Conservation (phyloP, 2,888 invertebrate genomes). For the Oxyteleia sp. region DNA sequence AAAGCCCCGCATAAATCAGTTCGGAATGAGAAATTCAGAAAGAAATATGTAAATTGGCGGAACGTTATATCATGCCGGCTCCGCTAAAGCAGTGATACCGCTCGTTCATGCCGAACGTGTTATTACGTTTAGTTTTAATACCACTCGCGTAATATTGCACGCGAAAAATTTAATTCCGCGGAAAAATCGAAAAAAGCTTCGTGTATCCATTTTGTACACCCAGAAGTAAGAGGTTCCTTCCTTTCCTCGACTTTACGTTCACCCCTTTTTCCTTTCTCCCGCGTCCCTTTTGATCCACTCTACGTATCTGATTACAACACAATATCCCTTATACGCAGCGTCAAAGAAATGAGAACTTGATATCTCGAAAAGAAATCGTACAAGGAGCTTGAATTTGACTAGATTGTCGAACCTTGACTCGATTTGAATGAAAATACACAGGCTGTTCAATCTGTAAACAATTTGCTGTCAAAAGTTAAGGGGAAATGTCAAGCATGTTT, state of each 20-base stretch:
- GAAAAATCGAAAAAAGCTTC: conserved; percentile 69
- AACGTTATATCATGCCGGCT: conserved; percentile 21
- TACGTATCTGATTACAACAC: conserved; percentile 69
- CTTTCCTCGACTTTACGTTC: conserved; percentile 13
- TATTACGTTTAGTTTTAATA: conserved; percentile 57
- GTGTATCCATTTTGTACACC: conserved; percentile 76
- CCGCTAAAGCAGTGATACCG: conserved; percentile 19
- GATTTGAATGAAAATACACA: conserved; percentile 26
- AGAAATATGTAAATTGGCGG: conserved; percentile 59
- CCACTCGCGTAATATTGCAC: conserved; percentile 16
- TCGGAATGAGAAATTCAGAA: conserved; percentile 36
- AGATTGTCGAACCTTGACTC: conserved; percentile 46
- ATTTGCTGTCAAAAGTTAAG: conserved; percentile 35
- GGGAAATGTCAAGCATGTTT: too few relatives aligned
- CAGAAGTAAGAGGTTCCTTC: conserved; percentile 74
- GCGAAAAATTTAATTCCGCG: conserved; percentile 54
- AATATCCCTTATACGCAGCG: conserved; percentile 50
- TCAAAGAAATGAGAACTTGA: conserved; percentile 68
- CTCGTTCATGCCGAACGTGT: conserved; percentile 45
- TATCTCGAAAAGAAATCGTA: conserved; percentile 63
- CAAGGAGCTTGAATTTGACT: conserved; percentile 60
- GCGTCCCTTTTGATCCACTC: conserved; percentile 47
- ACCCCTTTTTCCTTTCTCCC: conserved; percentile 25
- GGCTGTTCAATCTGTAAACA: conserved; percentile 42
- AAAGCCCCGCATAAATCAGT: conserved; percentile 48